Evolutionary conservation across 2,888 invertebrate genomes (phyloP).

Genomic region (Tyria jacobaeae): DNA sequence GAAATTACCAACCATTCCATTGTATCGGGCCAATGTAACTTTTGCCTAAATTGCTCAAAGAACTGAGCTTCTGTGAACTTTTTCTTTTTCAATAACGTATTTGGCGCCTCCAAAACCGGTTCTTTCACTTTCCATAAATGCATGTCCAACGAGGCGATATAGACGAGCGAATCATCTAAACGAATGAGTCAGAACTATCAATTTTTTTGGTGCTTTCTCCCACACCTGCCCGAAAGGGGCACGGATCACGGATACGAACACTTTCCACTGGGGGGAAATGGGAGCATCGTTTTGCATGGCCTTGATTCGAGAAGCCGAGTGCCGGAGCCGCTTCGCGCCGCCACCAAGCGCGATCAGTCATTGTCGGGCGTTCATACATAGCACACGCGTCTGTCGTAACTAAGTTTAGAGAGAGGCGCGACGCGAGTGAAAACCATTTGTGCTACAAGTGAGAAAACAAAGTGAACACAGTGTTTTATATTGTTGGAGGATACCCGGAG

Average conservation of each 20-base stretch:
- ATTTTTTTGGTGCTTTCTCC: conserved; percentile 84
- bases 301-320: conserved; percentile 73
- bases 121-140: conserved; percentile 76
- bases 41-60: conserved; percentile 6
- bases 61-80: conserved; percentile 43
- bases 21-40: not conserved
- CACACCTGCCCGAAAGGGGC: conserved; percentile 82
- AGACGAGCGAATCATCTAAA: conserved; percentile 68
- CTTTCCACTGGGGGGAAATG: conserved; percentile 83
- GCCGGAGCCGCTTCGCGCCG: conserved; percentile 52
- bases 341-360: conserved; percentile 64
- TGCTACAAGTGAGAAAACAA: conserved; percentile 62
- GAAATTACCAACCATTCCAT: no score
- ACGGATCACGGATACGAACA: conserved; percentile 83
- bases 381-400: conserved; percentile 48
- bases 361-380: conserved; percentile 53
- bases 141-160: conserved; percentile 50
- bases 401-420: conserved; percentile 53
- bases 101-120: conserved; percentile 74
- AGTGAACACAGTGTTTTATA: conserved; percentile 59
- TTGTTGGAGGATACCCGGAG: conserved; percentile 64
- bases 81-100: conserved; percentile 62
- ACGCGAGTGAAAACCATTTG: conserved; percentile 67
- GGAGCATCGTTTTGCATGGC: conserved; percentile 82
- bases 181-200: conserved; percentile 78